phyloP scores from a whole-genome alignment of 2,113 vertebrate species.

The Albula goreensis region DNA sequence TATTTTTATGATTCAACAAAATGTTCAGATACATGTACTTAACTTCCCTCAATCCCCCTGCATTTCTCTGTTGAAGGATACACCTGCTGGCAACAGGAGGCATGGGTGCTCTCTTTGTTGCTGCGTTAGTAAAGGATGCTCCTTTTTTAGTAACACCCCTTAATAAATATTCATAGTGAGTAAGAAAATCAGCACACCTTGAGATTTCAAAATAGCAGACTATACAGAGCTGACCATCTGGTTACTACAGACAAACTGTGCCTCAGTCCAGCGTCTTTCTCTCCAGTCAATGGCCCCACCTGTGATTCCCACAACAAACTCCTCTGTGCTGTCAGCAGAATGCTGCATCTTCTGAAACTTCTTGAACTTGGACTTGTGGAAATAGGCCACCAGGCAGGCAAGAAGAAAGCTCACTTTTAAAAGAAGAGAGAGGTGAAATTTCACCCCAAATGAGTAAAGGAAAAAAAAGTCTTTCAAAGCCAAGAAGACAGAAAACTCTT shows the following conservation, averaged over 20 bases:
- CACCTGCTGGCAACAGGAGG: not conserved
- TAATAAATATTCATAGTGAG: not conserved
- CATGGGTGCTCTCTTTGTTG: not conserved
- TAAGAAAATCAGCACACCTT: not conserved
- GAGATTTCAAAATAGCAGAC: not conserved
- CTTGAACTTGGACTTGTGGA: constrained; percentile 75
- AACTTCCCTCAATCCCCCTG: not conserved
- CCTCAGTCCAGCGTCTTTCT: not conserved
- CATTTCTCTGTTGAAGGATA: not conserved
- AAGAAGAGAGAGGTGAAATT: constrained; percentile 26
- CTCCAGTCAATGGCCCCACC: constrained; percentile 65
- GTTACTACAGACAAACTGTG: not conserved
- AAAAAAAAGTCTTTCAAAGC: not conserved
- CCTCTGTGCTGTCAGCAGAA: constrained; percentile 50
- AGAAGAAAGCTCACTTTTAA: constrained; percentile 79
- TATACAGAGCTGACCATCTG: not conserved
- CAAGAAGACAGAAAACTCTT: not conserved
- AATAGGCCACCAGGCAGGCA: constrained; percentile 76
- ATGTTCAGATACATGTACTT: not conserved
- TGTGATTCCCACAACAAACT: constrained; percentile 52
- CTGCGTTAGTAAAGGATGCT: not conserved
- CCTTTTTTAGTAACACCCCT: not conserved
- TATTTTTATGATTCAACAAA: too few species aligned
- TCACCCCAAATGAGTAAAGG: not conserved
- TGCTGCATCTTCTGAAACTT: constrained; percentile 74